These are phyloP conservation scores for Daphoenositta chrysoptera DNA, from an alignment of 2,113 vertebrate genomes.

Conservation along the genomic window DNA sequence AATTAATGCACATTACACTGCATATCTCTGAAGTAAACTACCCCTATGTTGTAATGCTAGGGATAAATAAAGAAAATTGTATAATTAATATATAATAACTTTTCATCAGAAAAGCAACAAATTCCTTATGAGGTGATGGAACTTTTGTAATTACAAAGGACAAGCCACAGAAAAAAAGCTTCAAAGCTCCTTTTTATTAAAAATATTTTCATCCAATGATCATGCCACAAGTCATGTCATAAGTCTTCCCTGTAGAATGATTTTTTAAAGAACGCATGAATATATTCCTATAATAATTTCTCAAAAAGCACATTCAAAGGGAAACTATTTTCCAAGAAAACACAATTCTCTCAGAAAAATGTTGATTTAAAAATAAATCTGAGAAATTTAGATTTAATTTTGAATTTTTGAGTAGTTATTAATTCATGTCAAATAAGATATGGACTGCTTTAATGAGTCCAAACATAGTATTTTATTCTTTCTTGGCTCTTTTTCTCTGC, in stretches of 20 bases:
- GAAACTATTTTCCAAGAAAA: background rate
- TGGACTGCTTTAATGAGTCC: background rate
- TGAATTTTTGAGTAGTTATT: background rate
- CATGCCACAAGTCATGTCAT: background rate
- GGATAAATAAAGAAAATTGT: background rate
- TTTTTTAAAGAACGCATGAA: background rate
- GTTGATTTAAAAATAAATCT: background rate
- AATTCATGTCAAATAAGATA: background rate
- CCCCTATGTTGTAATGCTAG: background rate
- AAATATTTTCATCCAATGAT: background rate
- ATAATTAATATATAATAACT: background rate
- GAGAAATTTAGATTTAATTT: background rate
- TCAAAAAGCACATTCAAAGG: background rate
- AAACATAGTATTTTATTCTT: background rate
- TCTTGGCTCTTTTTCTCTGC: background rate
- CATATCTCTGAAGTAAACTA: background rate
- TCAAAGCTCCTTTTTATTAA: background rate
- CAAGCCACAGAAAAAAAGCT: fast-evolving
- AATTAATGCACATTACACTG: background rate
- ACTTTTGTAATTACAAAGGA: background rate
- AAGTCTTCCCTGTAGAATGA: background rate
- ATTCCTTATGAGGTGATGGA: background rate
- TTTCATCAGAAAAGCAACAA: background rate
- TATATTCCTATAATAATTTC: background rate
- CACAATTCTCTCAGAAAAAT: background rate